A percentile compares a stretch with the other conserved stretches of the same genome.
Conservation (phyloP, 1,140 invertebrate genomes). For the Phortica variegata region DNA sequence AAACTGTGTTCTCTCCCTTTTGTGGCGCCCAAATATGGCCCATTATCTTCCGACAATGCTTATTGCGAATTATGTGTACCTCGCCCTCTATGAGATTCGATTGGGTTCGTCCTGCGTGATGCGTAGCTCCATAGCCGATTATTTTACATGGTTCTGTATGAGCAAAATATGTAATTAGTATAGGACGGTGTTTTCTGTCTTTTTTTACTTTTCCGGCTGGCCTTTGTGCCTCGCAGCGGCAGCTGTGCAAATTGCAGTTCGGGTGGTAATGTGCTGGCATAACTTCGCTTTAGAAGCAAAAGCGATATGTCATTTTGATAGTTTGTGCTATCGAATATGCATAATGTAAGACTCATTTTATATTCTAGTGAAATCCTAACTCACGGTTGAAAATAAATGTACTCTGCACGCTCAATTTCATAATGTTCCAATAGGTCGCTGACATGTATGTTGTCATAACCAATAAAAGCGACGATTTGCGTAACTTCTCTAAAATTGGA, state of each 20-base stretch:
- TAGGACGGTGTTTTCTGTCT: background rate
- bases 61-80: constrained; percentile 37
- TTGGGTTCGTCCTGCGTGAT: constrained; percentile 37
- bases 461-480: constrained; percentile 38
- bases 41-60: constrained; percentile 38
- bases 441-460: constrained; percentile 36
- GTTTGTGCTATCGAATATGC: constrained; percentile 44
- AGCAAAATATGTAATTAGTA: background rate
- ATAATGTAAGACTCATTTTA: too few relatives aligned
- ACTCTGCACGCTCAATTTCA: constrained; percentile 34
- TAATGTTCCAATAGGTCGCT: constrained; percentile 26
- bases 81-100: constrained; percentile 36
- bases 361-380: too few relatives aligned
- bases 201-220: constrained; percentile 30
- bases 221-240: constrained; percentile 32
- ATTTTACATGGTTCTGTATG: constrained; percentile 37
- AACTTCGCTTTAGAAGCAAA: constrained; percentile 25
- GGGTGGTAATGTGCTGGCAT: constrained; percentile 4
- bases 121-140: constrained; percentile 46
- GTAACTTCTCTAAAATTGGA: constrained; percentile 24
- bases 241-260: constrained; percentile 30
- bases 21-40: constrained; percentile 49
- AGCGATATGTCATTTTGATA: constrained; percentile 48
- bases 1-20: constrained; percentile 42
- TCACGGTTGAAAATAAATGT: constrained; percentile 50